A percentile compares a stretch with the other conserved stretches of the same genome.
Conservation (phyloP, 2,888 invertebrate species). For the Sinodicranocentrus sp. region DNA sequence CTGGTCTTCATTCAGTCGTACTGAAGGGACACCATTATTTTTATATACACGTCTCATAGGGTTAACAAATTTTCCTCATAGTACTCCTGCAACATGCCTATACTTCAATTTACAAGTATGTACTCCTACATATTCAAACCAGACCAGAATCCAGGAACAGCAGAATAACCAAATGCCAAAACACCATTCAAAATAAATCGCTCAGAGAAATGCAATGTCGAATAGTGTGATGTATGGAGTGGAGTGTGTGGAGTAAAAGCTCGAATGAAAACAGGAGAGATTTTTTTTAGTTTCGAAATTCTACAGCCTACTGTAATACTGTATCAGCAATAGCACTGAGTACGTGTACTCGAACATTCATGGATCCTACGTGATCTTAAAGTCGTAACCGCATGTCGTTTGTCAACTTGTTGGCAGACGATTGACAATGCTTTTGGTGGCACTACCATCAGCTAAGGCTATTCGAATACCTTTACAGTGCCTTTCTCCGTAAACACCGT, state of each 20-base stretch:
- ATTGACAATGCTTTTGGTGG: constrained; percentile 52
- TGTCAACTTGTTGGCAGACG: constrained; percentile 67
- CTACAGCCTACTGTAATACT: background rate
- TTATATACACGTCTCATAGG: background rate
- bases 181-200: background rate
- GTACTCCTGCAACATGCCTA: background rate
- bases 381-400: constrained; percentile 59
- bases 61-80: background rate
- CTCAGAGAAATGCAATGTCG: background rate
- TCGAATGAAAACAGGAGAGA: background rate
- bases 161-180: too few species aligned
- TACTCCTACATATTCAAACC: too few species aligned
- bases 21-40: background rate
- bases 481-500: too few species aligned
- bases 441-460: too few species aligned
- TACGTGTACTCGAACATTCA: background rate
- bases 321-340: background rate
- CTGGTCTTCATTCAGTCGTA: background rate
- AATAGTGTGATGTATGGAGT: background rate
- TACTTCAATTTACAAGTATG: too few species aligned
- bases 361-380: constrained; percentile 31
- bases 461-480: too few species aligned
- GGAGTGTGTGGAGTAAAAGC: background rate
- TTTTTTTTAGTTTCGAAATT: background rate
- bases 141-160: background rate